Conservation (phyloP, 2,888 invertebrate genomes). For the Polydrusus pterygomalis region DNA sequence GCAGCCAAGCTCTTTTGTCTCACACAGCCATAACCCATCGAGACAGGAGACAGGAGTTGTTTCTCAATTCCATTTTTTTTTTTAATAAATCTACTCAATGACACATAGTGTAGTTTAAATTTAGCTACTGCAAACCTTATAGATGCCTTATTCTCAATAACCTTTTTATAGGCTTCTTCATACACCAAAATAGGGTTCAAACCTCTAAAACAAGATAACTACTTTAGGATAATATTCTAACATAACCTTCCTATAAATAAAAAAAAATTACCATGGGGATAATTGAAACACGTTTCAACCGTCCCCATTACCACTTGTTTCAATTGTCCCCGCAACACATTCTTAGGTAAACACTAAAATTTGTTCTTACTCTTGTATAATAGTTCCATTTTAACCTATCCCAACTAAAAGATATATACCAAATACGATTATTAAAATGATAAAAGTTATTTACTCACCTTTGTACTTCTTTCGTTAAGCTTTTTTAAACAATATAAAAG, state of each 20-base stretch:
- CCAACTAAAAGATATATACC: not conserved
- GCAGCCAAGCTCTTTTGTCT: too few relatives aligned
- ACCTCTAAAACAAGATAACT: conserved; percentile 11
- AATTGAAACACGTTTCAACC: conserved; percentile 26
- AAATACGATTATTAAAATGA: not conserved
- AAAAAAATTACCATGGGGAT: conserved; percentile 7
- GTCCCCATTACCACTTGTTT: conserved; percentile 17
- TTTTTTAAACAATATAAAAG: not conserved
- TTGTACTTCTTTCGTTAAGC: not conserved
- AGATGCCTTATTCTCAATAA: not conserved
- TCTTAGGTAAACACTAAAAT: not conserved
- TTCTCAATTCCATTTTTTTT: too few relatives aligned
- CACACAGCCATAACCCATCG: too few relatives aligned
- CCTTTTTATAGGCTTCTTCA: conserved; percentile 26
- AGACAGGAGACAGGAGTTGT: too few relatives aligned
- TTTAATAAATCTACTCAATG: conserved; percentile 32
- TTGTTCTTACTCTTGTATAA: not conserved
- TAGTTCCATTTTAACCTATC: not conserved
- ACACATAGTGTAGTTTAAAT: conserved; percentile 25
- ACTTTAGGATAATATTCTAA: not conserved
- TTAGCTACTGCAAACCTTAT: conserved; percentile 29
- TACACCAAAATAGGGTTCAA: conserved; percentile 1
- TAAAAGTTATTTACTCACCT: not conserved
- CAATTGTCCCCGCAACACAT: conserved; percentile 16
- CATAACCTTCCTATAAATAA: not conserved